Evolutionary conservation across 2,113 vertebrate species (phyloP), one percentile per base, ranked within the genome.

Genomic region (Synodontis membranacea): DNA sequence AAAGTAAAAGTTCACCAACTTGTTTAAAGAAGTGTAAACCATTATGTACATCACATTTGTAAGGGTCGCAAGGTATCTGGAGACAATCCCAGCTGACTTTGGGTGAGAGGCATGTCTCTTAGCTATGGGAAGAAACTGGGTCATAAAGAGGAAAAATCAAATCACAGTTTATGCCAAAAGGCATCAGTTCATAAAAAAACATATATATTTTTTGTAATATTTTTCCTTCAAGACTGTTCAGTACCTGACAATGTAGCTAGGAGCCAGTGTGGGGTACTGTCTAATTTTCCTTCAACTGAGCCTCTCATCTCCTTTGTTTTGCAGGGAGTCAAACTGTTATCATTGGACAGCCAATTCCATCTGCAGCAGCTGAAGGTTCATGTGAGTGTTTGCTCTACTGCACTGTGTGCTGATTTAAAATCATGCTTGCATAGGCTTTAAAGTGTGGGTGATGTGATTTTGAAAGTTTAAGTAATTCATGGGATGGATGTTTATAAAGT

Each of bases 291-390:
- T 74, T 79, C 23, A 70, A 17, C 5, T 23, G n/a, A 68, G 48
- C 17, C 9, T 39, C 39, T 25, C 23, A 2, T 81, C 8, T 31
- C 31, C 42, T 50, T 56, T 70, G n/a, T 5, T 74, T 86, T 80
- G 25, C 39, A 89, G 90, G 83, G 64, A 84, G 74, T 81, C 64
- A 83, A 58, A 82, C 88, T 0, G 70, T 89, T 31, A 91, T 89
- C 34, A 84, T 74, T 9, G 88, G 79, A 54, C 88, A 91, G 37
- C 90, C 90, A 11, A 44, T 88, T 86, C 72, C 87, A 21, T 62
- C 78, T 75, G 82, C 79, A 68, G 60, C 58, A 5, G 23, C 87
- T 78, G 80, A 31, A 86, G 44, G 44, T 83, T 84, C 80, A 79
- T 72, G 88, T 89, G 23, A 89, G 62, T 25, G 72, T 72, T 52